These are phyloP conservation scores for Ochotona curzoniae DNA, from an alignment of 2,113 vertebrate species.

Conservation along the genomic window DNA sequence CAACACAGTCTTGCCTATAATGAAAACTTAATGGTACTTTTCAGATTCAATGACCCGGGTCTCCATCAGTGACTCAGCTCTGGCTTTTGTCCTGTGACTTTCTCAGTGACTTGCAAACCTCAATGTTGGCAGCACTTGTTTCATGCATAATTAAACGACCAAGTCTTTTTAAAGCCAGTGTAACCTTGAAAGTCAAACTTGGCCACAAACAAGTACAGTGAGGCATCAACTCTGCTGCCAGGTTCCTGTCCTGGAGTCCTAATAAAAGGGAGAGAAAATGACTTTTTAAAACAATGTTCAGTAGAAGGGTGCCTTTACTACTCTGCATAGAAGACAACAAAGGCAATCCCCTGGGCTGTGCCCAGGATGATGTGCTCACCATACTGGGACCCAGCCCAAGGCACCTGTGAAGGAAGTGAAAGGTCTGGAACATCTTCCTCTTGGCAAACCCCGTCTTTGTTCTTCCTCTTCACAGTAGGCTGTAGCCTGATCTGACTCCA, in stretches of 20 bases:
- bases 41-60: neutral
- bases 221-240: neutral
- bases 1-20: neutral
- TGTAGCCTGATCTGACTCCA: neutral
- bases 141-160: neutral
- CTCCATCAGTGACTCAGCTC: neutral
- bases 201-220: neutral
- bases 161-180: neutral
- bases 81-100: neutral
- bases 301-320: neutral
- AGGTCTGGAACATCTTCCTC: neutral
- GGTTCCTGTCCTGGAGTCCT: neutral
- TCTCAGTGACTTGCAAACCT: neutral
- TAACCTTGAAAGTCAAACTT: slow-evolving; percentile 22
- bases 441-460: neutral
- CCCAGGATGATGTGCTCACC: neutral
- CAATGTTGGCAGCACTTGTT: neutral
- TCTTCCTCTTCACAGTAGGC: neutral
- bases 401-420: neutral
- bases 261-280: neutral
- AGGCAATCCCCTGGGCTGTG: neutral
- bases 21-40: neutral
- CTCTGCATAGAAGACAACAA: neutral
- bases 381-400: fast-evolving
- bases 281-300: neutral